Conservation (phyloP, 1,140 invertebrate species). For the Copidosoma floridanum region DNA sequence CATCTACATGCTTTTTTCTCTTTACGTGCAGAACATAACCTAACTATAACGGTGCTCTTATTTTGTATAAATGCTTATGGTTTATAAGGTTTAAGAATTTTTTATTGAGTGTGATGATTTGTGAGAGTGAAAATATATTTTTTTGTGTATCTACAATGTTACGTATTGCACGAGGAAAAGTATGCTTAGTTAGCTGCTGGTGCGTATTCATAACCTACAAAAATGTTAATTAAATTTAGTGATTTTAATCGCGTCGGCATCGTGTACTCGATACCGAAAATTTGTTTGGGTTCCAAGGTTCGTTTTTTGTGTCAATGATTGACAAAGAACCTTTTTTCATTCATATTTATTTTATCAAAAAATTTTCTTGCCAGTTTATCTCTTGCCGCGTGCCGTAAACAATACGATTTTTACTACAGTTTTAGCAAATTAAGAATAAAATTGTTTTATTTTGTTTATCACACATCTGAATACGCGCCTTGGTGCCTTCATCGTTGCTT, state of each 20-base stretch:
- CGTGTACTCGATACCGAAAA: slow-evolving; percentile 34
- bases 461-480: slow-evolving; percentile 29
- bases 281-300: slow-evolving; percentile 41
- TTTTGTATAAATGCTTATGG: slow-evolving; percentile 15
- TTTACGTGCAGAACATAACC: not conserved
- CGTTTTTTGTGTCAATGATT: slow-evolving; percentile 12
- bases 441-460: too few species aligned
- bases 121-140: not conserved
- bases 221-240: slow-evolving; percentile 8
- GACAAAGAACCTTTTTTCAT: slow-evolving; percentile 1
- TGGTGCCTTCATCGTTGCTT: slow-evolving; percentile 34
- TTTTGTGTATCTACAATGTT: not conserved
- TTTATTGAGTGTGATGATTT: slow-evolving; percentile 1
- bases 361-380: slow-evolving; percentile 23
- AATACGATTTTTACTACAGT: too few species aligned
- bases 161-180: not conserved
- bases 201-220: slow-evolving; percentile 9
- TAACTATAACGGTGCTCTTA: slow-evolving; percentile 22
- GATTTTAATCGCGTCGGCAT: slow-evolving; percentile 26
- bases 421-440: too few species aligned
- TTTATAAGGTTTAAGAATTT: slow-evolving; percentile 1
- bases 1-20: slow-evolving; percentile 18
- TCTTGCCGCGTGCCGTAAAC: too few species aligned
- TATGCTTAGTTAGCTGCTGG: slow-evolving; percentile 20
- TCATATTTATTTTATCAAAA: too few species aligned